Percentiles rank a stretch among this genome's conserved stretches.
Evolutionary conservation across 2,797 vertebrate genomes (phyloP).

Genomic region (Hippopotamyrus pictus): DNA sequence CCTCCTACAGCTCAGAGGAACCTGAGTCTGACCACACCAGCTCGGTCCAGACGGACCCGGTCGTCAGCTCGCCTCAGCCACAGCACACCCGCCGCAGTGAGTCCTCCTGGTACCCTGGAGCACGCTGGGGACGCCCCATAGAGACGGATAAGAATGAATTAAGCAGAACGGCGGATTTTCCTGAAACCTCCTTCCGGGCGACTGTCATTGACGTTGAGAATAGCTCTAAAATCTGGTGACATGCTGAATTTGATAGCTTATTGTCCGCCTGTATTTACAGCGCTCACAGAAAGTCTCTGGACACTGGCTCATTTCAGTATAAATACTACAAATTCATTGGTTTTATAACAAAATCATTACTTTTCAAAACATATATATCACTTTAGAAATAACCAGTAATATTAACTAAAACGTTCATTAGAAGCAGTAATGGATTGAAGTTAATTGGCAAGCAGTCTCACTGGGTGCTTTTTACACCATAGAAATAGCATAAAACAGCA

Average conservation of each 20-base stretch:
- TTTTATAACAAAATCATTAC: neutral
- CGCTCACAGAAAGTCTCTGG: neutral
- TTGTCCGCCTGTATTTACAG: neutral
- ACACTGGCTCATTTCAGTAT: neutral
- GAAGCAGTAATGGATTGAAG: neutral
- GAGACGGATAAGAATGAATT: neutral
- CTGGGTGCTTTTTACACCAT: neutral
- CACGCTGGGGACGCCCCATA: too few relatives aligned
- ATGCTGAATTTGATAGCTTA: neutral
- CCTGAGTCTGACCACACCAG: constrained; percentile 66
- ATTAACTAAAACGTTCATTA: neutral
- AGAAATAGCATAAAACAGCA: neutral
- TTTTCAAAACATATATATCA: neutral
- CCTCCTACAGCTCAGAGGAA: constrained; percentile 54
- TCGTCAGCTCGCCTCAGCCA: constrained; percentile 60
- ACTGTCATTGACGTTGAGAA: neutral
- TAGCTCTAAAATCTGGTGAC: neutral
- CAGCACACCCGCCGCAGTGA: constrained; percentile 64
- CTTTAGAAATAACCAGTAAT: neutral
- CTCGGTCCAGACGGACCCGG: constrained; percentile 57
- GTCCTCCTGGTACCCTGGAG: constrained; percentile 24
- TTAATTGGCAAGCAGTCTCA: neutral
- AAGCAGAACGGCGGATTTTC: neutral
- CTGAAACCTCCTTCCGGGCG: neutral
- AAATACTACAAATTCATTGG: neutral